Conservation (phyloP, 2,113 vertebrate species). For the Elgaria multicarinata region DNA sequence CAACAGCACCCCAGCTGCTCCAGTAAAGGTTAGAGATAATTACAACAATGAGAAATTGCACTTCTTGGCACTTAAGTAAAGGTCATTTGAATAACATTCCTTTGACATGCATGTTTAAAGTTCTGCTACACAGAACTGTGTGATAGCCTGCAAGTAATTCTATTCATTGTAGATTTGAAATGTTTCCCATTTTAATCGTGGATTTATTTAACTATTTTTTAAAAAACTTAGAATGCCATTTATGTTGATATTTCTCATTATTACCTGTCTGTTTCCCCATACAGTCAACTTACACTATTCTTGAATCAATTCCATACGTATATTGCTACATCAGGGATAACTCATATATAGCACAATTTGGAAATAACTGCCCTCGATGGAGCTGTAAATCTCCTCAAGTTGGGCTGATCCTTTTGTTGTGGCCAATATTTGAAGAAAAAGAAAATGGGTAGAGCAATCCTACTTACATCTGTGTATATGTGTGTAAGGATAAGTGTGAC, state of each 20-base stretch:
- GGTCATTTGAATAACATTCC: slow-evolving; percentile 17
- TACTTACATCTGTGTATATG: too few species aligned
- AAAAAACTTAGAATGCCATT: slow-evolving; percentile 29
- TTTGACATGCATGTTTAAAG: slow-evolving; percentile 34
- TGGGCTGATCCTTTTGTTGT: background rate
- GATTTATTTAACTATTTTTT: background rate
- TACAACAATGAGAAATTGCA: background rate
- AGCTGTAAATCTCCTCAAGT: background rate
- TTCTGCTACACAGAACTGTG: background rate
- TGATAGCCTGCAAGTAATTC: background rate
- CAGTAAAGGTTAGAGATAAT: slow-evolving; percentile 25
- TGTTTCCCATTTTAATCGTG: background rate
- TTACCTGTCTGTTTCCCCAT: slow-evolving; percentile 23
- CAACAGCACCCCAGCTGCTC: background rate
- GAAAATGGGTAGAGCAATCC: background rate
- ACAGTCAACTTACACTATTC: background rate
- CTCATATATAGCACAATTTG: background rate
- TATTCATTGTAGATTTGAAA: background rate
- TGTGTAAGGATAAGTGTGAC: too few species aligned
- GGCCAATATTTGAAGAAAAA: background rate
- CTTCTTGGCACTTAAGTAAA: background rate
- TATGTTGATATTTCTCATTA: slow-evolving; percentile 20
- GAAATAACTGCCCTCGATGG: background rate
- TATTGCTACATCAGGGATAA: slow-evolving; percentile 27
- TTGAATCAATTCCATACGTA: background rate